Base-by-base conservation (phyloP, 1,140 invertebrate genomes). In the Drosophila mauritiana region DNA sequence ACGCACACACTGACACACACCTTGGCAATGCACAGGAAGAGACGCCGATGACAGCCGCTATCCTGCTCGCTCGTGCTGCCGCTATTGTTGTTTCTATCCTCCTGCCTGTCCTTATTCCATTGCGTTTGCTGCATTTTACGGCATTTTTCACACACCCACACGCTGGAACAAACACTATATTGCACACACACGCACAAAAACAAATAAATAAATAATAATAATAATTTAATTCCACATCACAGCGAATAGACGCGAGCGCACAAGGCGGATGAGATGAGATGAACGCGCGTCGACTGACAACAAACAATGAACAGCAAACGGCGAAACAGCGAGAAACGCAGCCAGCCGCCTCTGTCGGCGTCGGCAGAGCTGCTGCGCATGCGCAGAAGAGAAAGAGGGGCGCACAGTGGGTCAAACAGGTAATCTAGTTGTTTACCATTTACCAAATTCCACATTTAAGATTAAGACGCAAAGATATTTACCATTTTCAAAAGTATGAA, bases 21-120 rank as follows among this genome's bases (percentile, higher is more conserved):
- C 82, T 85, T 85, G 53, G 78, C 64, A 57, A 85, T 68, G 45
- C 70, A 78, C 25, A 85, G 36, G 25, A 88, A 88, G 36, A 88
- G 34, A 31, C 82, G 83, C 27, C 68, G 78, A 78, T 85, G 83
- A 56, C 82, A 85, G 37, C 79, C 80, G 55, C 52, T 79, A 17
- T 49, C 54, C 56, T 61, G 54, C 40, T 55, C 31, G 22, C 48
- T 40, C 20, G 27, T 25, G 36, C 46, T 31, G 10, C 34, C 12
- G 11, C 27, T 27, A 25, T 82, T 70, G 73, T 63, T 73, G 17
- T 54, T 54, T n/a, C 20, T 68, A 57, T 67, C 43, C 27, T 78
- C 65, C 20, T 56, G 63, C 27, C 54, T 67, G 73, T 82, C 54
- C 74, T 82, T 78, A 61, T 45, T 63, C 63, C 59, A 69, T 15